These are phyloP conservation scores for Camponotus floridanus DNA, from an alignment of 1,140 invertebrate genomes.

Conservation along the genomic window DNA sequence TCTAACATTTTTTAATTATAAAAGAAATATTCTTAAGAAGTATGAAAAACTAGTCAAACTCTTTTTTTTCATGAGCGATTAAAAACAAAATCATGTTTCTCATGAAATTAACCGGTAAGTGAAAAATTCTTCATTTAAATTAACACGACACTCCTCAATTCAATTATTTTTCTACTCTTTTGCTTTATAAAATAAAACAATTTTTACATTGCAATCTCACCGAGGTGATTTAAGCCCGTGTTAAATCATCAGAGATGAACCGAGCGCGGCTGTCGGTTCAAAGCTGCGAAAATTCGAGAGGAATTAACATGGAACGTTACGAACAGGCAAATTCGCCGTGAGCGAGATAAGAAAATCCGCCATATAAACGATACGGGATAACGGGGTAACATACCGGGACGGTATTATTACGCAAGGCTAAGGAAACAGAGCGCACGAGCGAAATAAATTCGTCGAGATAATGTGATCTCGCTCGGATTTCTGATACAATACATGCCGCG, in stretches of 20 bases:
- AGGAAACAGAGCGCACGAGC: constrained; percentile 35
- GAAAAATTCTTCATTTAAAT: no score
- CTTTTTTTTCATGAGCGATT: not conserved
- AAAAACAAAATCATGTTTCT: no score
- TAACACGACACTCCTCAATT: no score
- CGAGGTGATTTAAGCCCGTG: not conserved
- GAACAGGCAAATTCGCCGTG: not conserved
- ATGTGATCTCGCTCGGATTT: constrained; percentile 62
- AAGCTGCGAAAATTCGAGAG: constrained; percentile 16
- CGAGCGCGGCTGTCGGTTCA: not conserved
- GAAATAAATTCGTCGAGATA: constrained; percentile 68
- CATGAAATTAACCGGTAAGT: no score
- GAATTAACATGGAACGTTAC: constrained; percentile 6
- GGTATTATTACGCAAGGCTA: constrained; percentile 16
- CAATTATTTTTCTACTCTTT: no score
- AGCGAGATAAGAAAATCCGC: constrained; percentile 63
- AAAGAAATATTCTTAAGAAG: not conserved
- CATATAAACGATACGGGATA: constrained; percentile 46
- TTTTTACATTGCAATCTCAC: not conserved
- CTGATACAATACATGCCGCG: constrained; percentile 55
- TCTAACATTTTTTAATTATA: not conserved
- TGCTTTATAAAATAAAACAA: not conserved
- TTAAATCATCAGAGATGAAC: not conserved
- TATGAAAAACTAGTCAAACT: not conserved
- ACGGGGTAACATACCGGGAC: not conserved